phyloP scores from a whole-genome alignment of 1,140 invertebrate species.

The Caenorhabditis inopinata region DNA sequence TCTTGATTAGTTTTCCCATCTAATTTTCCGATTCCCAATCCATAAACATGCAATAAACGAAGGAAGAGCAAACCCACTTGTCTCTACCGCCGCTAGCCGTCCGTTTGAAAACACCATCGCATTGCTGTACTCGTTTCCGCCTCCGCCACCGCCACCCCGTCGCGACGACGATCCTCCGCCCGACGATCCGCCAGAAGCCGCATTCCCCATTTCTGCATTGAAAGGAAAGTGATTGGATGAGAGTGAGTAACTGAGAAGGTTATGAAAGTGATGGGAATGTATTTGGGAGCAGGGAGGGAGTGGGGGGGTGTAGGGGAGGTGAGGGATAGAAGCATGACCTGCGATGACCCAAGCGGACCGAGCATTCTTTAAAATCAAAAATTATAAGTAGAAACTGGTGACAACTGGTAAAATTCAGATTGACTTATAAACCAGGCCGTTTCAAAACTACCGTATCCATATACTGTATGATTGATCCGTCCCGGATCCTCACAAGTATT shows the following conservation, averaged over 20 bases:
- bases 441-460: no score
- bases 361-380: neutral
- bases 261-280: no score
- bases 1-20: no score
- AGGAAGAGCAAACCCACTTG: neutral
- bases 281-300: neutral
- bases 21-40: no score
- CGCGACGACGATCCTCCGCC: neutral
- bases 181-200: conserved; percentile 1
- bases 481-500: no score
- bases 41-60: no score
- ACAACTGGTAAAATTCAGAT: neutral
- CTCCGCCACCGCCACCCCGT: neutral
- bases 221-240: neutral
- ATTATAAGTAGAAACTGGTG: neutral
- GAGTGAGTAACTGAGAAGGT: no score
- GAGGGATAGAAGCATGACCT: no score
- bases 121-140: neutral
- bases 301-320: no score
- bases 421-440: no score
- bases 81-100: neutral
- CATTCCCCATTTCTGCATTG: conserved; percentile 5
- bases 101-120: conserved; percentile 1
- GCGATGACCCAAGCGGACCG: no score
- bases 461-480: no score